Conservation (phyloP, 2,888 invertebrate genomes). For the Sicus ferrugineus region DNA sequence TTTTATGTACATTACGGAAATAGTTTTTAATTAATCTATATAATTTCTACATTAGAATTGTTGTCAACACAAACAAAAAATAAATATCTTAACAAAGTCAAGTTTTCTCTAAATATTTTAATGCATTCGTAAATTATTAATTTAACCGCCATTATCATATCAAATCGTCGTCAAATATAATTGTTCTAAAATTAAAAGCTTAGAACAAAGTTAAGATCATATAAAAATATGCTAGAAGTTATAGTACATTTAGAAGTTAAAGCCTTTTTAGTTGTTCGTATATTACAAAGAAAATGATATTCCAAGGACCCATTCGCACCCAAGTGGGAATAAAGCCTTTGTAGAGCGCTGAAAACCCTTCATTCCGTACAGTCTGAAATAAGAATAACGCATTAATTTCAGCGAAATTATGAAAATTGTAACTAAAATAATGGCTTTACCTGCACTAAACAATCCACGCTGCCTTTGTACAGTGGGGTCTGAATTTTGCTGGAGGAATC, state of each 20-base stretch:
- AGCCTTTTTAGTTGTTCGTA: constrained; percentile 81
- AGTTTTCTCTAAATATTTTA: too few species aligned
- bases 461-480: constrained; percentile 78
- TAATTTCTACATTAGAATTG: too few species aligned
- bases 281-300: constrained; percentile 93
- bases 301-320: constrained; percentile 96
- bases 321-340: constrained; percentile 96
- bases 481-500: constrained; percentile 17
- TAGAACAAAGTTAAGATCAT: too few species aligned
- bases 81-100: too few species aligned
- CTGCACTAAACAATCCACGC: constrained; percentile 81
- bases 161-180: too few species aligned
- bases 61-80: too few species aligned
- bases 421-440: constrained; percentile 63
- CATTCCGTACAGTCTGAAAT: constrained; percentile 80
- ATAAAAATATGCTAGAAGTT: constrained; percentile 6
- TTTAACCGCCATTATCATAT: too few species aligned
- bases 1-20: too few species aligned
- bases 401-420: background rate
- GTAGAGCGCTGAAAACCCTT: constrained; percentile 87
- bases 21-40: too few species aligned
- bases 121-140: too few species aligned
- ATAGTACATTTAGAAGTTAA: constrained; percentile 32
- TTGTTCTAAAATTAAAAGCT: too few species aligned
- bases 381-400: background rate